phyloP scores from a whole-genome alignment of 1,140 invertebrate species.

The Zaprionus tsacasi region DNA sequence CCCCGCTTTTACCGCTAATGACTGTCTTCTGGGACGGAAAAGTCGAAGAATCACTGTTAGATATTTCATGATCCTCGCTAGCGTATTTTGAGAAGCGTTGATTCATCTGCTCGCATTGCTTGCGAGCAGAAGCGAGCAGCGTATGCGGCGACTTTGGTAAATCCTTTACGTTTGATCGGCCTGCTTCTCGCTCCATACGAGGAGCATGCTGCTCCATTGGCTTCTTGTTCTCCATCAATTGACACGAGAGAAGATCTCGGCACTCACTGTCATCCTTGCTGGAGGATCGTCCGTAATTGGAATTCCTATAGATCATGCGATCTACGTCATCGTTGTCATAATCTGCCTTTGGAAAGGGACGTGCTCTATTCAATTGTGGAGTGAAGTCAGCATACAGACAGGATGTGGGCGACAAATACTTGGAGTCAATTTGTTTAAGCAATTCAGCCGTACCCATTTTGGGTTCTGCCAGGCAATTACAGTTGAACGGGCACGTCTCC shows the following conservation, averaged over 20 bases:
- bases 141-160: background rate
- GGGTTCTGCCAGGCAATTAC: background rate
- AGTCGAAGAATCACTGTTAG: background rate
- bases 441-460: background rate
- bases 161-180: background rate
- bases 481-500: background rate
- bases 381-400: background rate
- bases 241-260: background rate
- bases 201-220: background rate
- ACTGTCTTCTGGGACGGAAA: constrained; percentile 39
- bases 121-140: constrained; percentile 16
- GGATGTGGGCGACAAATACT: background rate
- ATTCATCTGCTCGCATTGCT: constrained; percentile 6
- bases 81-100: constrained; percentile 20
- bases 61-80: background rate
- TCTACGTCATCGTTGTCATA: background rate
- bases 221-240: background rate
- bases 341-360: background rate
- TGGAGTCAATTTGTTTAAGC: background rate
- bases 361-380: background rate
- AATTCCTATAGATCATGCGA: constrained; percentile 22
- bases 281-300: constrained; percentile 5
- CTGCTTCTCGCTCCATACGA: too few species aligned
- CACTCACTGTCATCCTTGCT: constrained; percentile 2
- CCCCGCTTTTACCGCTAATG: constrained; percentile 60